Conservation (phyloP, 53 echinoderm and acorn worm species). For the Antedon mediterranea region DNA sequence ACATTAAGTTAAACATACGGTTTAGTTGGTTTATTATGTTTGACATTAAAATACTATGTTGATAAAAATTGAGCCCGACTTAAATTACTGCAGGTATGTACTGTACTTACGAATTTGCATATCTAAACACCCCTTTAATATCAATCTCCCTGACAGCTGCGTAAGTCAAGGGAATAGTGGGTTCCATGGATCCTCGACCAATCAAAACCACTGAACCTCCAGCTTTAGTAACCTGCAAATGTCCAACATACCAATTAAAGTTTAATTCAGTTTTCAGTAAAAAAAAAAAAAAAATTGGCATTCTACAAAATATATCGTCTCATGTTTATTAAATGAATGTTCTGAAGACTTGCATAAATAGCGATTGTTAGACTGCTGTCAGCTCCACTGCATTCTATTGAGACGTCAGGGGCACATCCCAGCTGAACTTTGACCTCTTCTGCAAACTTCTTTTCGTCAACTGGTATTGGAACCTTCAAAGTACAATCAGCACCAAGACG, state of each 20-base stretch:
- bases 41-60: no score
- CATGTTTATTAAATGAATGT: no score
- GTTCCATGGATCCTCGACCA: constrained; percentile 37
- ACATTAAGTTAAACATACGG: neutral
- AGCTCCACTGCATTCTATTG: constrained; percentile 1
- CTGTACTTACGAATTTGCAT: constrained; percentile 49
- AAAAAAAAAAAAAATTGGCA: no score
- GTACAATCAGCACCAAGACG: constrained; percentile 17
- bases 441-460: constrained; percentile 3
- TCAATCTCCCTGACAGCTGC: constrained; percentile 25
- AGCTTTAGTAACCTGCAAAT: constrained; percentile 16
- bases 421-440: constrained; percentile 10
- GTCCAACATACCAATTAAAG: neutral
- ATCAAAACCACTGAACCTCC: constrained; percentile 31
- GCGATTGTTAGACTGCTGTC: neutral
- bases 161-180: constrained; percentile 16
- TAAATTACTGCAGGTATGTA: no score
- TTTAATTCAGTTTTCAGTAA: no score
- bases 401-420: constrained; percentile 5
- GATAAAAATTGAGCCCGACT: neutral
- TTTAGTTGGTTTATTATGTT: neutral
- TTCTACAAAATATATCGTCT: no score
- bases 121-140: constrained; percentile 42
- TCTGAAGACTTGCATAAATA: constrained; percentile 6
- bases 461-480: constrained; percentile 8